Evolutionary conservation across 2,113 vertebrate species (phyloP).

Genomic region (Pteronura brasiliensis): DNA sequence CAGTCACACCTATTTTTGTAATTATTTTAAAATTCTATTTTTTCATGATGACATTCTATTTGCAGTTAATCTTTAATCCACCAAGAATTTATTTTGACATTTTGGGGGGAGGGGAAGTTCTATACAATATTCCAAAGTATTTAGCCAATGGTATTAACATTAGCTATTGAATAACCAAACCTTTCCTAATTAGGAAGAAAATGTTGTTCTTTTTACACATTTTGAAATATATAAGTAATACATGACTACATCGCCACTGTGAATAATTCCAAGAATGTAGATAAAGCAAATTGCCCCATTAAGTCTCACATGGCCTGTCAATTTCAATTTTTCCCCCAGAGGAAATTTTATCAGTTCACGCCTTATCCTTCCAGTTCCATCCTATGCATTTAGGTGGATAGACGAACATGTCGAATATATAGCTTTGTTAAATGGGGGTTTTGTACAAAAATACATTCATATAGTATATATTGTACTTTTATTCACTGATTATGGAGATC

Average conservation of each 20-base stretch:
- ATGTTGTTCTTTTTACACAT: not conserved
- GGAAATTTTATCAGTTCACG: not conserved
- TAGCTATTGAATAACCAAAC: not conserved
- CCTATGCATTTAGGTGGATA: not conserved
- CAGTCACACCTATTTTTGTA: not conserved
- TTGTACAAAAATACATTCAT: not conserved
- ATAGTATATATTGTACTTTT: not conserved
- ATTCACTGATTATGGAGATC: not conserved
- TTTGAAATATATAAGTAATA: not conserved
- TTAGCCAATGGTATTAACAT: not conserved
- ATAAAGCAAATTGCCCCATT: not conserved
- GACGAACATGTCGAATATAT: not conserved
- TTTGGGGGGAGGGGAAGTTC: not conserved
- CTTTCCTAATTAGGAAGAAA: not conserved
- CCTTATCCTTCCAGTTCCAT: not conserved
- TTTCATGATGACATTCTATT: not conserved
- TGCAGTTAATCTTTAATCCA: not conserved
- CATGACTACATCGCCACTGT: not conserved
- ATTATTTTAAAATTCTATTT: not conserved
- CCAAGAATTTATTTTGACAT: not conserved
- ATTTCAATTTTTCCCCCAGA: not conserved
- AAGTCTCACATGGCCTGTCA: not conserved
- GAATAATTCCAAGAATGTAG: not conserved
- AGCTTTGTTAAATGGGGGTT: not conserved
- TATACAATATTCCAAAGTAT: not conserved